Evolutionary conservation across 1,140 invertebrate species (phyloP).

Genomic region (Ips nitidus): DNA sequence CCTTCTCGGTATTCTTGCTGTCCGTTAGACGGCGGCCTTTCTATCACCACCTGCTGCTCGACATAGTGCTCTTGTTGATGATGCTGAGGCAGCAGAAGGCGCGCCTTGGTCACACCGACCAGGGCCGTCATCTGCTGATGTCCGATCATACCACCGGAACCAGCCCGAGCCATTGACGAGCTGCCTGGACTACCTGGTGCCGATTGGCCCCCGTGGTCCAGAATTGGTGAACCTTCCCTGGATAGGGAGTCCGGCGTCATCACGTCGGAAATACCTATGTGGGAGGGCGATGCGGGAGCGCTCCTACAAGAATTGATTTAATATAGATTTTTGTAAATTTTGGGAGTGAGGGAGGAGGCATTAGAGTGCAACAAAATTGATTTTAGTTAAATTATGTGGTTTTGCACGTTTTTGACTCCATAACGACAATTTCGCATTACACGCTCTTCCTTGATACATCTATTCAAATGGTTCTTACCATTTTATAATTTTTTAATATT

Average conservation of each 20-base stretch:
- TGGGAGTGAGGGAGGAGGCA: no score
- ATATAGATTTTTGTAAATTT: no score
- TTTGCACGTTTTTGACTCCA: no score
- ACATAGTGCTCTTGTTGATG: constrained; percentile 36
- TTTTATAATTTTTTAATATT: no score
- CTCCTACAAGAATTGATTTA: constrained; percentile 62
- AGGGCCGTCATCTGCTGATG: constrained; percentile 54
- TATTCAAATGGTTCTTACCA: no score
- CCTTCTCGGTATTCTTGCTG: constrained; percentile 51
- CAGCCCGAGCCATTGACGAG: constrained; percentile 39
- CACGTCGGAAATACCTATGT: constrained; percentile 79
- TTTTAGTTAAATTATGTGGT: no score
- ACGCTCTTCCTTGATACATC: no score
- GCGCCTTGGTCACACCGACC: constrained; percentile 54
- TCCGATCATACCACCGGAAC: constrained; percentile 49
- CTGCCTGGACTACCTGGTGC: constrained; percentile 68
- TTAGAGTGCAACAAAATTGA: no score
- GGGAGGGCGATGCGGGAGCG: constrained; percentile 90
- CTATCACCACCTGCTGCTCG: constrained; percentile 20
- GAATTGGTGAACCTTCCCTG: constrained; percentile 77
- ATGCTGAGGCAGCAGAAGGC: constrained; percentile 47
- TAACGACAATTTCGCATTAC: no score
- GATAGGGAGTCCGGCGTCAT: constrained; percentile 88
- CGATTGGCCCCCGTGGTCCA: constrained; percentile 69
- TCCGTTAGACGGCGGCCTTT: constrained; percentile 44